These are phyloP conservation scores for Hypomecis atomaria DNA, from an alignment of 2,888 invertebrate genomes.

Conservation along the genomic window DNA sequence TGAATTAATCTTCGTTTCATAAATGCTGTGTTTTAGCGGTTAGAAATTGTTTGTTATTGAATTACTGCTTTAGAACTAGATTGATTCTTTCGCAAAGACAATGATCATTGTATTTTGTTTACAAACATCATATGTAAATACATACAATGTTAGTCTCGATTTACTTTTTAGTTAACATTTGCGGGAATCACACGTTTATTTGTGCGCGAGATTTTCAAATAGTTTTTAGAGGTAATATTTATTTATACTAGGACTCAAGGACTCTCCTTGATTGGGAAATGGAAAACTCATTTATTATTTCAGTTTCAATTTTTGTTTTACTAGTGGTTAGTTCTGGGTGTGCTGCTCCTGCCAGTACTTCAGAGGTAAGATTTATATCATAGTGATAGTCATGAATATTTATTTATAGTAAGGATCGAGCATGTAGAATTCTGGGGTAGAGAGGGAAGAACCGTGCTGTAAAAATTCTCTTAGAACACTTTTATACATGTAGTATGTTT, in stretches of 20 bases:
- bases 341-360: constrained; percentile 54
- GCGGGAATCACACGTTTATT: neutral
- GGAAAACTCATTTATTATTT: constrained; percentile 61
- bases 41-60: neutral
- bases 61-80: neutral
- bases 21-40: no score
- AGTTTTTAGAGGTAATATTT: constrained; percentile 12
- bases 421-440: no score
- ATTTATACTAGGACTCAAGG: constrained; percentile 25
- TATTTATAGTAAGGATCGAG: no score
- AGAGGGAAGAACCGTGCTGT: no score
- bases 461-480: no score
- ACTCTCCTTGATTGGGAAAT: constrained; percentile 49
- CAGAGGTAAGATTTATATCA: constrained; percentile 57
- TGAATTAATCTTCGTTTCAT: no score
- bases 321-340: constrained; percentile 56
- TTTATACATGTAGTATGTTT: no score
- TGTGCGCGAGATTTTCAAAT: neutral
- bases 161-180: constrained; percentile 2
- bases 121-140: constrained; percentile 14
- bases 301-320: constrained; percentile 59
- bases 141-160: neutral
- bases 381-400: neutral
- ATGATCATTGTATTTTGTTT: constrained; percentile 34
- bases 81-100: constrained; percentile 14